Conservation (phyloP, 1,140 invertebrate species). For the Harpegnathos saltator region DNA sequence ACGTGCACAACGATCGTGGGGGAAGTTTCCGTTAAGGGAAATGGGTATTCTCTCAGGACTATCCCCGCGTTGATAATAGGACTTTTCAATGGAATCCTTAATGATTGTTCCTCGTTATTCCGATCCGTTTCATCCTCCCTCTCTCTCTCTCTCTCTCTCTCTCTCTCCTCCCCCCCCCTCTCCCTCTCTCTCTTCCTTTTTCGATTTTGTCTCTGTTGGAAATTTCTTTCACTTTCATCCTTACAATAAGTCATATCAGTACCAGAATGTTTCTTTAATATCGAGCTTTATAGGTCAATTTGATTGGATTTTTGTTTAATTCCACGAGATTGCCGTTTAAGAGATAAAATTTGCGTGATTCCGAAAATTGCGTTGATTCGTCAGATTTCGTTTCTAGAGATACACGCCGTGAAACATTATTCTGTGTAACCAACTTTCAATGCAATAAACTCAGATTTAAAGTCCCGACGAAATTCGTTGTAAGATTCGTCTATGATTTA, state of each 20-base stretch:
- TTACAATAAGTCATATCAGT: not conserved
- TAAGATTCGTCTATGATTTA: too few species aligned
- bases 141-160: not conserved
- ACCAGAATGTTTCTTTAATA: conserved; percentile 2
- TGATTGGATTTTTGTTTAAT: conserved; percentile 7
- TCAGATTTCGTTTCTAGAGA: too few species aligned
- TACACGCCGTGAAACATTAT: too few species aligned
- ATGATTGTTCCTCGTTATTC: conserved; percentile 59
- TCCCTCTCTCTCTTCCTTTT: not conserved
- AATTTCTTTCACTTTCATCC: not conserved
- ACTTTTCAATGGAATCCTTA: conserved; percentile 62
- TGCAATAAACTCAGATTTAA: too few species aligned
- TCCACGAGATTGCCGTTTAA: too few species aligned
- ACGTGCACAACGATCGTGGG: conserved; percentile 25
- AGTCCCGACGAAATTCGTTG: too few species aligned
- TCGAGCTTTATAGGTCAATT: not conserved
- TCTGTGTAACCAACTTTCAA: too few species aligned
- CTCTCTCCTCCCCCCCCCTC: not conserved
- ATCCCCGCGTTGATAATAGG: conserved; percentile 59
- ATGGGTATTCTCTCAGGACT: conserved; percentile 8
- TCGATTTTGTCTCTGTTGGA: conserved; percentile 22
- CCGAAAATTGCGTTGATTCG: too few species aligned
- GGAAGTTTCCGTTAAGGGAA: conserved; percentile 54
- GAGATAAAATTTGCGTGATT: too few species aligned
- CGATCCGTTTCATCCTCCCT: conserved; percentile 31